Evolutionary conservation across 2,113 vertebrate genomes (phyloP).

Genomic region (Larimichthys crocea): DNA sequence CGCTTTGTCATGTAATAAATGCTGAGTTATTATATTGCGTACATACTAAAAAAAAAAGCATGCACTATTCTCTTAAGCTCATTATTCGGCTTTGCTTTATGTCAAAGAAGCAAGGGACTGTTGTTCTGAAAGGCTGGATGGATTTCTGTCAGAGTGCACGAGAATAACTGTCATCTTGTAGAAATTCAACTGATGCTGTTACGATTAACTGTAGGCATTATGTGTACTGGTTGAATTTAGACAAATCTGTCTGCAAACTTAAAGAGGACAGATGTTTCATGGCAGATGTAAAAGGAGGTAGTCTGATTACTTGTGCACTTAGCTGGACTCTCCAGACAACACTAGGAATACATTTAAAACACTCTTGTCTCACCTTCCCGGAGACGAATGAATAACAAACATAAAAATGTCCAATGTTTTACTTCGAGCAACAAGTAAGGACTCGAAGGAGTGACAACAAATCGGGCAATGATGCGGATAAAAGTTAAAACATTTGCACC

Average conservation of each 20-base stretch:
- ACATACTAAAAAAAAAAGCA: not conserved
- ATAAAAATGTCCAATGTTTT: not conserved
- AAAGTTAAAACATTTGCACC: not conserved
- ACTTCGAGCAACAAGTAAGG: not conserved
- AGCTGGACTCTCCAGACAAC: slow-evolving; percentile 35
- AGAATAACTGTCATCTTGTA: not conserved
- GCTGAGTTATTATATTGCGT: not conserved
- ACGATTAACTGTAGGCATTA: not conserved
- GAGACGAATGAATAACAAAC: not conserved
- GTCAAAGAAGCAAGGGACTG: not conserved
- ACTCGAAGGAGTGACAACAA: not conserved
- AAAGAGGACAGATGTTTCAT: slow-evolving; percentile 13
- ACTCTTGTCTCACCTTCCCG: not conserved
- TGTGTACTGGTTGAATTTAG: not conserved
- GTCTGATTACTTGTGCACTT: not conserved
- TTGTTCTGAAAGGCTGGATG: not conserved
- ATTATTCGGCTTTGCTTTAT: not conserved
- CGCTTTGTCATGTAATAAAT: not conserved
- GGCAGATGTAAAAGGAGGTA: not conserved
- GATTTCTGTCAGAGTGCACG: slow-evolving; percentile 1
- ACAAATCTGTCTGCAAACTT: not conserved
- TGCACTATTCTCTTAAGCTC: slow-evolving; percentile 1
- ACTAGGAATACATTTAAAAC: not conserved
- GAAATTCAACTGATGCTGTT: not conserved
- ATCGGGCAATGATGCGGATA: not conserved